Base-by-base conservation (phyloP, 2,113 vertebrate species). In the Coryphaenoides rupestris region DNA sequence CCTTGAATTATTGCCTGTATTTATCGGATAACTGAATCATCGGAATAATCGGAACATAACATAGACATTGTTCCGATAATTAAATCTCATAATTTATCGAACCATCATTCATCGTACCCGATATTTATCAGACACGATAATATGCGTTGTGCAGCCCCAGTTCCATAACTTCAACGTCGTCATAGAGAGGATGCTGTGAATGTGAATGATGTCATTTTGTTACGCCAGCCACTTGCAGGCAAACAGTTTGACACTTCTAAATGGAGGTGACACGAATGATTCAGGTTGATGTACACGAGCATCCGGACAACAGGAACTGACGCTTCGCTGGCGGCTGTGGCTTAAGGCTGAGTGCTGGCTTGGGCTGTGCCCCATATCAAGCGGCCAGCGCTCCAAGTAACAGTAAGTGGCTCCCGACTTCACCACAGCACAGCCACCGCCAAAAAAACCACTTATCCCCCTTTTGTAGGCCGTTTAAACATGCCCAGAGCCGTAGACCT, bases 281-380 rank as follows among this genome's bases (percentile, higher is more conserved):
- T 74, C 49, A 33, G 33, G 72, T 71, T 69, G 76, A 78, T 82
- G 79, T 77, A 74, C 80, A 68, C 72, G 5, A 17, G 82, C 63
- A n/a, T n/a, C n/a, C 69, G 58, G 68, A 49, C 49, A n/a, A 78
- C 74, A 78, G 78, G 81, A 86, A 73, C 66, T 21, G 61, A 80
- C n/a, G 70, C 78, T 75, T 71, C 73, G 71, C 62, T 62, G 63
- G 83, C 81, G 72, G 83, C 80, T 79, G 77, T 75, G n/a, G 79
- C 66, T 60, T 77, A 66, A 69, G 49, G 74, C 73, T 70, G 76
- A 74, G 72, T 67, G 76, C 60, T 45, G 56, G 71, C 84, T 75
- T 74, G n/a, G n/a, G 79, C 83, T 86, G 80, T 84, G 82, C n/a
- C 76, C 70, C 76, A 86, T 77, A 84, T 87, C 83, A 83, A 80